Evolutionary conservation across 2,888 invertebrate species (phyloP), one percentile per base, ranked within the genome.

Genomic region (Dioctria rufipes): DNA sequence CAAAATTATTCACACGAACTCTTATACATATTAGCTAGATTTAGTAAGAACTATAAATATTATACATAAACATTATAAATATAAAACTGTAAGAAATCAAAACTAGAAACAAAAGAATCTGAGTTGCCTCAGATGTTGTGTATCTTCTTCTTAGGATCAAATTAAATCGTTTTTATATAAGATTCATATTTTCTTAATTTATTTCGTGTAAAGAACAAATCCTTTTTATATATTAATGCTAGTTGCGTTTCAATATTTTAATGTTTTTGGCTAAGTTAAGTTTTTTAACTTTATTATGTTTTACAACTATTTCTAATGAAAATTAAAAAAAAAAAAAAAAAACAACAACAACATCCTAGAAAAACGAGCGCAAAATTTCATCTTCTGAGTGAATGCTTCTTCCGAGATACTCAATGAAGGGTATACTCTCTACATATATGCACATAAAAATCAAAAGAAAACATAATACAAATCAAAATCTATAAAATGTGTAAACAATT

Each of bases 171-270:
- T 71, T 25, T 49, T 71, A 25, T 71, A 37, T 71, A 71, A 40
- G 49, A 71, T 43, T 11, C 69, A 71, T 71, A 71, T 71, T 71
- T 71, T 75, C 75, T 81, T 81, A 81, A 79, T 81, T 81, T 67
- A 81, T 80, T 80, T 78, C 63, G 54, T 81, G 81, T 81, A 75
- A 80, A 81, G 81, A 81, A 80, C 81, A 81, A 81, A 81, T 79
- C 65, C 49, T 71, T 81, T 75, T 79, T 81, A 73, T 79, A 75
- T 75, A 75, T 75, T 42, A 60, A 75, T 75, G 58, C 60, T 75
- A 75, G 75, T 75, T 60, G 58, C 75, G 58, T 75, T 75, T 60
- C 60, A 60, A 75, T 60, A 75, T 75, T 60, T 60, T 75, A 60
- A 58, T 75, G 60, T 75, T 75, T 75, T 75, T 51, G 25, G 37